Evolutionary conservation across 1,140 invertebrate genomes (phyloP), one percentile per base, ranked within the genome.

Genomic region (Drosophila funebris): DNA sequence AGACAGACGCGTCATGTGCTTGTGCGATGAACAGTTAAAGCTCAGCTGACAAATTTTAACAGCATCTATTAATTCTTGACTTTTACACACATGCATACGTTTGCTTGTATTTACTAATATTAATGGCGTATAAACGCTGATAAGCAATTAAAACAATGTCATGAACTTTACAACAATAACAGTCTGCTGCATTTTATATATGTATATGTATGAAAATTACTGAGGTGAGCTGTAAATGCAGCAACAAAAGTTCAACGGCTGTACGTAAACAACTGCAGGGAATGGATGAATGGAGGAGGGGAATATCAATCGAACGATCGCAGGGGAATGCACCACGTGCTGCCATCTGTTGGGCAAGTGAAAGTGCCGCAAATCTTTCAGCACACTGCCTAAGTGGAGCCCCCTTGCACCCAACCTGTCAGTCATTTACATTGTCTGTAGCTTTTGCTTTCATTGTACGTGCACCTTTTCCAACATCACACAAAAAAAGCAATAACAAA

Each of bases 341-440:
- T 85, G 43, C 83, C 82, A 85, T 82, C 67, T 85, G 83, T 82
- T 57, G 24, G 53, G 20, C 52, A 66, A 72, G 69, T 66, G 69
- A 85, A 85, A 85, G 78, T 81, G 71, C 78, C 82, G 82, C 83
- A 88, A 82, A 85, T 85, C 82, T 69, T 70, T 85, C 82, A 82
- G 50, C 82, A 52, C 71, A 9, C 6, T 61, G 33, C 58, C 78
- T 88, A 85, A 85, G 82, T 85, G 82, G 81, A 81, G 74, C 56
- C 48, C 48, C 48, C 46, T 41, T 52, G 56, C 66, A 31, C 16
- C 27, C n/a, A 37, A 22, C 18, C 57, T 66, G 70, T 73, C 74
- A 73, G 71, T 82, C 82, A 62, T 61, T 60, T 58, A 60, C 56
- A 60, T n/a, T n/a, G n/a, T n/a, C n/a, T n/a, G n/a, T 50, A 58